These are phyloP conservation scores for Tokudaia muenninki DNA, from an alignment of 2,797 vertebrate genomes.

Conservation along the genomic window DNA sequence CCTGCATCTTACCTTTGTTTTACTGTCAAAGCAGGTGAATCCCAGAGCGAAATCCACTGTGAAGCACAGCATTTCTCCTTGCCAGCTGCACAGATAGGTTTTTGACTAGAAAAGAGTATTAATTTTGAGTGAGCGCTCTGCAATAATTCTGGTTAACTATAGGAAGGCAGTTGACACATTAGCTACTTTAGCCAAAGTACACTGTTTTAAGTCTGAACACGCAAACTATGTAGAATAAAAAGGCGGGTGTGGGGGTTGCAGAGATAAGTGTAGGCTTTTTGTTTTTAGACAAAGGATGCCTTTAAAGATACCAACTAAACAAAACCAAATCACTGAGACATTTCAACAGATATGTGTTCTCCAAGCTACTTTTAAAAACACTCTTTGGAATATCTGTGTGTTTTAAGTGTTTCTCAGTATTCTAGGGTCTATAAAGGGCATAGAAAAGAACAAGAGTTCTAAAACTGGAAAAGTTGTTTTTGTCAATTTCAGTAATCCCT, in stretches of 20 bases:
- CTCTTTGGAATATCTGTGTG: background rate
- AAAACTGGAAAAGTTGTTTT: background rate
- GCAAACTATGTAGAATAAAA: background rate
- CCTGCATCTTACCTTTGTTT: constrained; percentile 92
- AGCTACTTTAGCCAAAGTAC: background rate
- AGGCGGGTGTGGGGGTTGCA: background rate
- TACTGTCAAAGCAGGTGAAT: constrained; percentile 94
- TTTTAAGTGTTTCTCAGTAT: background rate
- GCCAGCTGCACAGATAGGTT: constrained; percentile 94
- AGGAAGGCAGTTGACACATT: background rate
- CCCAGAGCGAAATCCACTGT: constrained; percentile 94
- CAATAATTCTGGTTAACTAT: background rate
- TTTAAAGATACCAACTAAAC: background rate
- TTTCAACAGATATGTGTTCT: background rate
- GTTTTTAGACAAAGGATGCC: background rate
- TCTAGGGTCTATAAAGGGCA: background rate
- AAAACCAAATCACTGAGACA: background rate
- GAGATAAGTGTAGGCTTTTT: fast-evolving
- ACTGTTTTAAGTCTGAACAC: background rate
- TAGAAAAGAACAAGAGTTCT: background rate
- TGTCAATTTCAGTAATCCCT: background rate
- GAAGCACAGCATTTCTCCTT: constrained; percentile 93
- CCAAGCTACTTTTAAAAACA: background rate
- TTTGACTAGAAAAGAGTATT: constrained; percentile 90
- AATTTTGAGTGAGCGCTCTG: constrained; percentile 62